phyloP scores from a whole-genome alignment of 2,113 vertebrate genomes.

The Ornithorhynchus anatinus region DNA sequence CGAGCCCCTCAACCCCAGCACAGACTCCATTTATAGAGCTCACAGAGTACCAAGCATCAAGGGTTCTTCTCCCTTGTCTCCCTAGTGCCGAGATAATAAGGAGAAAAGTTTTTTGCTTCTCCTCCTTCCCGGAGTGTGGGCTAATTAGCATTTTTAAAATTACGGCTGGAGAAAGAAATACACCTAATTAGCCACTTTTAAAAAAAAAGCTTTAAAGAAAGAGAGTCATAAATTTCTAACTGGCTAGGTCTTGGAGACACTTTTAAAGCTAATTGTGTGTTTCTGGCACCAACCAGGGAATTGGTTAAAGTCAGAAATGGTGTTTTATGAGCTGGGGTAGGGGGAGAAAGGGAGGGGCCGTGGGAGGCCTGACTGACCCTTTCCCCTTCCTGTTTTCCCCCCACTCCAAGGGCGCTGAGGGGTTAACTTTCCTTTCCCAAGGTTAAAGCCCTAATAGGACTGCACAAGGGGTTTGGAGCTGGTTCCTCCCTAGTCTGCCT shows the following conservation, averaged over 20 bases:
- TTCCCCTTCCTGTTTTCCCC: no score
- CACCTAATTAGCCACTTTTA: conserved; percentile 62
- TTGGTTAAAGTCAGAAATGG: conserved; percentile 34
- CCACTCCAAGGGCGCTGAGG: not conserved
- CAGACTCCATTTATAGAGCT: no score
- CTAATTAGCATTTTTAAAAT: conserved; percentile 61
- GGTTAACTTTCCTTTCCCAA: conserved; percentile 4
- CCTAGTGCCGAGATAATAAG: conserved; percentile 31
- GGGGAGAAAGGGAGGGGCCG: not conserved
- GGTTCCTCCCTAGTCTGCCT: not conserved
- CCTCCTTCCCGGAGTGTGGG: conserved; percentile 36
- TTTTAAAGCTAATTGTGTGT: conserved; percentile 63
- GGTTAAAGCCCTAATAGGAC: not conserved
- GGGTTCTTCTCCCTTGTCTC: conserved; percentile 13
- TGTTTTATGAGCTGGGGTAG: conserved; percentile 47
- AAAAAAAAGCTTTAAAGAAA: conserved; percentile 49
- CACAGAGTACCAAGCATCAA: no score
- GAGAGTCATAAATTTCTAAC: conserved; percentile 60
- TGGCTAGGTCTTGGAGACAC: conserved; percentile 56
- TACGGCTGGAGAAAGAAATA: conserved; percentile 57
- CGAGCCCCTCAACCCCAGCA: no score
- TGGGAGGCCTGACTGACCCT: conserved; percentile 15
- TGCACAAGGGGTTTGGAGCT: not conserved
- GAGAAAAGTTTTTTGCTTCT: conserved; percentile 15
- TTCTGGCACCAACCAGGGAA: conserved; percentile 49